These are phyloP conservation scores for Lasioglossum vierecki DNA, from an alignment of 2,888 invertebrate genomes.

Conservation along the genomic window DNA sequence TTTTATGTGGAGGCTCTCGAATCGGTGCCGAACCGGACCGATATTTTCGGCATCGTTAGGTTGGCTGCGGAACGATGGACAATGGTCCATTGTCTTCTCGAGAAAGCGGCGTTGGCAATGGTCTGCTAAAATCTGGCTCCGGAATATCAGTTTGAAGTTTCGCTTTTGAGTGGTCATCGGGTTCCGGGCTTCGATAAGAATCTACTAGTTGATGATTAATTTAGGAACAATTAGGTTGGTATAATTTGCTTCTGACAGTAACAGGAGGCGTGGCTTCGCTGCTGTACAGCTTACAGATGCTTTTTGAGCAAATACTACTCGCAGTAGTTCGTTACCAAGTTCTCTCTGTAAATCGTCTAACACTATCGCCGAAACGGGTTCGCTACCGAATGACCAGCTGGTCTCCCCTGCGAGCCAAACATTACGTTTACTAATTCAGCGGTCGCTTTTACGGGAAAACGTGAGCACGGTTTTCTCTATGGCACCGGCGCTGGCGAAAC, in stretches of 20 bases:
- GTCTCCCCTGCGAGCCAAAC: neutral
- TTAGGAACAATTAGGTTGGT: neutral
- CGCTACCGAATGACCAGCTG: neutral
- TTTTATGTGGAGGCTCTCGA: neutral
- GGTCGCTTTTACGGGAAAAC: neutral
- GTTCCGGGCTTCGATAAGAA: neutral
- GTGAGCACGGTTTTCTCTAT: neutral
- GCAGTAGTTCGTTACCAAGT: neutral
- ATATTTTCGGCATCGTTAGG: neutral
- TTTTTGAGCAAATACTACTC: neutral
- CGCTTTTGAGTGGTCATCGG: neutral
- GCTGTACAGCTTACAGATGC: neutral
- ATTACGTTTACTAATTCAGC: neutral
- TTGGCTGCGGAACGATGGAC: neutral
- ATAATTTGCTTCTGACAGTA: neutral
- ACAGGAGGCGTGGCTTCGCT: neutral
- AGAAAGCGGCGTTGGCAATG: no score
- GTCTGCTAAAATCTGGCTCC: neutral
- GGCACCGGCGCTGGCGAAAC: neutral
- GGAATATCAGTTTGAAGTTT: neutral
- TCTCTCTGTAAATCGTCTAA: neutral
- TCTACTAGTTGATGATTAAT: neutral
- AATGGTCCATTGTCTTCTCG: conserved; percentile 4
- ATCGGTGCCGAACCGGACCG: neutral
- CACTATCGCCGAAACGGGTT: neutral